Conservation (phyloP, 1,140 invertebrate genomes). For the Hesperophylax magnus region DNA sequence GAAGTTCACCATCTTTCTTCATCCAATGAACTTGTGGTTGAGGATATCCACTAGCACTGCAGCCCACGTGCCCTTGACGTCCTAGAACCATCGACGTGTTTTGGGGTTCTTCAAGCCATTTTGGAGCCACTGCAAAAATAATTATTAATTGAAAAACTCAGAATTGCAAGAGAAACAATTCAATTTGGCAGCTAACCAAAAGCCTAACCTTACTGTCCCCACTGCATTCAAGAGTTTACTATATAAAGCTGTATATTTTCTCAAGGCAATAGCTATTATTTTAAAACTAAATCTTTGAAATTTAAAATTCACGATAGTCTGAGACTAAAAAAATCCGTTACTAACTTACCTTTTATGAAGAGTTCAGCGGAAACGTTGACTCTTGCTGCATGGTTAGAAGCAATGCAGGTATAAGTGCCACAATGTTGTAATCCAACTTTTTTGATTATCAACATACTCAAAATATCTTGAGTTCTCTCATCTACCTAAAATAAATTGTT, state of each 20-base stretch:
- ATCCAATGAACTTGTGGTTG: constrained; percentile 78
- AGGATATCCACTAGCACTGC: constrained; percentile 80
- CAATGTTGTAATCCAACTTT: constrained; percentile 78
- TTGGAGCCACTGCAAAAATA: no score
- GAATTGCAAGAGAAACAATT: no score
- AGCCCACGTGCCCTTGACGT: constrained; percentile 76
- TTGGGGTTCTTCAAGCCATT: no score
- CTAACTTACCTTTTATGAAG: constrained; percentile 79
- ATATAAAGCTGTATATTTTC: no score
- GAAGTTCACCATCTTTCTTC: constrained; percentile 69
- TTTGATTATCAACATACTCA: constrained; percentile 78
- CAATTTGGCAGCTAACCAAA: no score
- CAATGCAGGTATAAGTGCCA: constrained; percentile 86
- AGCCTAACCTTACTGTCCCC: no score
- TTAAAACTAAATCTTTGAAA: no score
- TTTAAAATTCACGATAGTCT: no score
- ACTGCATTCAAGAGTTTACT: no score
- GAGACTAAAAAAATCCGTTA: constrained; percentile 62
- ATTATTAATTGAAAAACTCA: no score
- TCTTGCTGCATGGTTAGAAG: constrained; percentile 81
- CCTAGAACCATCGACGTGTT: constrained; percentile 74
- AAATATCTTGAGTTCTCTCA: constrained; percentile 78
- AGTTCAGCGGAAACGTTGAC: constrained; percentile 82
- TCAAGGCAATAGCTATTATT: no score
- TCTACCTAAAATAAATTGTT: constrained; percentile 70